Evolutionary conservation across 2,888 invertebrate species (phyloP), one percentile per base, ranked within the genome.

Genomic region (Cantharis flavilabris): DNA sequence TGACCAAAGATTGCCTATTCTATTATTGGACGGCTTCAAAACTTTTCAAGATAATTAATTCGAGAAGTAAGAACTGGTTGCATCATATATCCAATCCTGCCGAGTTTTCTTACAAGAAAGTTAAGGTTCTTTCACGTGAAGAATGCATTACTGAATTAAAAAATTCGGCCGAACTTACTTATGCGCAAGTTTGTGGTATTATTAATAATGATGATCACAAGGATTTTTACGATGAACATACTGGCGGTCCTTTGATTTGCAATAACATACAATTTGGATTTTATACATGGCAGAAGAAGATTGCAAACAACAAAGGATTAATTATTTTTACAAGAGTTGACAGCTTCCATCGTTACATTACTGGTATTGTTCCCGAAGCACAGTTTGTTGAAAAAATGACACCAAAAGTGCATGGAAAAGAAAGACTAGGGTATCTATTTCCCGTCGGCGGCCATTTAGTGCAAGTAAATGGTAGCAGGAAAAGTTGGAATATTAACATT

Each of bases 241-340:
- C 76, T 2, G 69, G 74, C 2, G 80, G 80, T 14, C 73, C 78
- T n/a, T 49, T 80, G 14, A 5, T 76, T 1, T 80, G 80, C 13
- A 28, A 30, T 9, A 18, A 64, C 13, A 3, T 78, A 10, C 78
- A 80, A 64, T 75, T 77, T 18, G 80, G 72, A 10, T 13, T 78
- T 26, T 80, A 33, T 63, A 69, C 78, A 33, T 76, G 72, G 70
- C 71, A 80, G 63, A 20, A 26, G 10, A 67, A 20, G 13, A 18
- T 5, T 16, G 23, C 33, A 9, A 69, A 20, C 1, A 18, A 62
- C 1, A 18, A 62, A 18, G 14, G 10, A 3, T n/a, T 28, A 4
- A 28, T 71, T 11, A 73, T 80, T 64, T 80, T 80, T 75, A 80
- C 80, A 3, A 72, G 76, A 69, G n/a, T 76, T 9, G 80, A 80